These are phyloP conservation scores for Aspidiotus rigidus DNA, from an alignment of 2,888 invertebrate genomes.

Conservation along the genomic window DNA sequence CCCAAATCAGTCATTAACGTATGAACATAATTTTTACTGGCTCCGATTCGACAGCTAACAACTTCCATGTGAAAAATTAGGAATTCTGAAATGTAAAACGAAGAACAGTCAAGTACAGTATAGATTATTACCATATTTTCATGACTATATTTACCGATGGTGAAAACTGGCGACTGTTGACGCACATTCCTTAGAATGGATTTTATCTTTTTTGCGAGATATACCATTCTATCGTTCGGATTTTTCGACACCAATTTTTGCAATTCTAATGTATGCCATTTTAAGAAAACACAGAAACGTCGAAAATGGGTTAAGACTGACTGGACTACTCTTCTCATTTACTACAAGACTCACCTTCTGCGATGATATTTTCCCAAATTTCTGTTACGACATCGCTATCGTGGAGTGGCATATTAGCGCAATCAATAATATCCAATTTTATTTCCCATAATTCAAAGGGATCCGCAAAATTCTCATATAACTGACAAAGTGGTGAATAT, in stretches of 20 bases:
- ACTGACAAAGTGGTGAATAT: conserved; percentile 44
- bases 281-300: background rate
- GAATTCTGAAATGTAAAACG: conserved; percentile 51
- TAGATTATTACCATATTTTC: background rate
- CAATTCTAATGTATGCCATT: conserved; percentile 4
- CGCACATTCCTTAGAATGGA: conserved; percentile 16
- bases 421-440: conserved; percentile 87
- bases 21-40: conserved; percentile 66
- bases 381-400: conserved; percentile 64
- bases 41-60: conserved; percentile 61
- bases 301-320: background rate
- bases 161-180: conserved; percentile 25
- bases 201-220: conserved; percentile 20
- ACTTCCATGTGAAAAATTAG: conserved; percentile 71
- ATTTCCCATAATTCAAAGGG: conserved; percentile 84
- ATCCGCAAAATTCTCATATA: conserved; percentile 87
- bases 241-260: conserved; percentile 24
- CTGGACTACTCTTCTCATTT: background rate
- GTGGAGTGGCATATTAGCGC: conserved; percentile 84
- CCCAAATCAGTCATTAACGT: conserved; percentile 65
- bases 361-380: conserved; percentile 80
- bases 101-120: conserved; percentile 13
- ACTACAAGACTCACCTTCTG: conserved; percentile 42
- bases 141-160: conserved; percentile 11
- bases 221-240: conserved; percentile 24